Evolutionary conservation across 2,797 vertebrate species (phyloP), one percentile per base, ranked within the genome.

Genomic region (Halcyon smyrnensis): DNA sequence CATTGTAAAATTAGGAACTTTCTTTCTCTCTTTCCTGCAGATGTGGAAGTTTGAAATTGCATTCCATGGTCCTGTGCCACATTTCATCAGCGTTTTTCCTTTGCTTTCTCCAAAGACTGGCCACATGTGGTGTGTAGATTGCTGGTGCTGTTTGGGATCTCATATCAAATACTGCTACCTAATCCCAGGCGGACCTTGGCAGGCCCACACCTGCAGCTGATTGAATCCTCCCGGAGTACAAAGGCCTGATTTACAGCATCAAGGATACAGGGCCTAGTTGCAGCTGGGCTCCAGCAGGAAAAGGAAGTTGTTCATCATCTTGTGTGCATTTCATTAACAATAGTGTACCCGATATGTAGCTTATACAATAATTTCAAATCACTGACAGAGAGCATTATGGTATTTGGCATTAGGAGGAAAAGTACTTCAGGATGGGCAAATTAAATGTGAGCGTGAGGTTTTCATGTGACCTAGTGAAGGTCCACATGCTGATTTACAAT

Each of bases 291-390:
- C 97, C 97, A 97, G 98, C 98, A 99, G 99, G 99, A 99, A 99
- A 98, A 98, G 99, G 99, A 99, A 99, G 99, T 99, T 99, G 99
- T 99, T 99, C 99, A 99, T 99, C 99, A 99, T 98, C 98, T 98
- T 96, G 98, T 97, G 98, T 98, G 98, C 98, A 98, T 99, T 99
- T 98, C 98, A 98, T 98, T 98, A 98, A 98, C 98, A 98, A 98
- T 98, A 98, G 98, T 98, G 98, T 98, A 98, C 97, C 98, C 97
- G 96, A 98, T 97, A 97, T 96, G 96, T 97, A 96, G 97, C 98
- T 98, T 97, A 97, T 98, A 98, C 97, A 97, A 97, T 98, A 97
- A 98, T 98, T 98, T 98, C 97, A 97, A 97, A 97, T 98, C 98
- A 98, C 97, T 98, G 98, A 98, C 98, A 98, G 97, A 98, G 98